A percentile compares a stretch with the other conserved stretches of the same genome.
phyloP scores from a whole-genome alignment of 2,888 invertebrate species.

The Diarsia mendica region DNA sequence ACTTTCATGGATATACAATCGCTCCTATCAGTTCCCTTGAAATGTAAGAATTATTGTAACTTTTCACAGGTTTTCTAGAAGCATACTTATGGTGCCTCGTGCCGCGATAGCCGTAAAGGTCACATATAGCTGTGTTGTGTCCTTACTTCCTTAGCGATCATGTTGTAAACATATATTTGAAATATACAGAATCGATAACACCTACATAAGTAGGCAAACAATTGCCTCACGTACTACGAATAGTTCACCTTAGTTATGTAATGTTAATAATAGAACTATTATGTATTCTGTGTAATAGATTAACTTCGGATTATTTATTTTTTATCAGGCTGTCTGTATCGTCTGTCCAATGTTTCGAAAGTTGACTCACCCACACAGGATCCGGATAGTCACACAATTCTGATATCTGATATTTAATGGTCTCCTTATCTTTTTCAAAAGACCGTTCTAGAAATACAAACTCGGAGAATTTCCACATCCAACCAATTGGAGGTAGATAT shows the following conservation, averaged over 20 bases:
- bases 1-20: slow-evolving; percentile 22
- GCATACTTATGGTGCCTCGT: background rate
- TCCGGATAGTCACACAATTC: slow-evolving; percentile 97
- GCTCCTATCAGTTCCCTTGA: slow-evolving; percentile 36
- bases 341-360: slow-evolving; percentile 32
- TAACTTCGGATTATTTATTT: slow-evolving; percentile 38
- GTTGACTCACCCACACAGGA: slow-evolving; percentile 94
- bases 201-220: slow-evolving; percentile 1
- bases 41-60: slow-evolving; percentile 28
- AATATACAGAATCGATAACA: slow-evolving; percentile 13
- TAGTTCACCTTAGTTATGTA: slow-evolving; percentile 23
- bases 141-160: background rate
- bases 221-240: slow-evolving; percentile 2
- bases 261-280: slow-evolving; percentile 26
- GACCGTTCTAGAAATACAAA: slow-evolving; percentile 98
- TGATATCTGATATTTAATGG: slow-evolving; percentile 94
- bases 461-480: slow-evolving; percentile 99
- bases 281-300: no score
- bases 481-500: slow-evolving; percentile 97
- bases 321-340: slow-evolving; percentile 23
- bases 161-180: background rate
- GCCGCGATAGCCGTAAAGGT: slow-evolving; percentile 2
- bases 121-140: background rate
- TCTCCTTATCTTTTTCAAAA: slow-evolving; percentile 96
- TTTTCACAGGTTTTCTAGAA: slow-evolving; percentile 15